A percentile compares a stretch with the other conserved stretches of the same genome.
Conservation (phyloP, 2,888 invertebrate species). For the Lithophane ornitopus region DNA sequence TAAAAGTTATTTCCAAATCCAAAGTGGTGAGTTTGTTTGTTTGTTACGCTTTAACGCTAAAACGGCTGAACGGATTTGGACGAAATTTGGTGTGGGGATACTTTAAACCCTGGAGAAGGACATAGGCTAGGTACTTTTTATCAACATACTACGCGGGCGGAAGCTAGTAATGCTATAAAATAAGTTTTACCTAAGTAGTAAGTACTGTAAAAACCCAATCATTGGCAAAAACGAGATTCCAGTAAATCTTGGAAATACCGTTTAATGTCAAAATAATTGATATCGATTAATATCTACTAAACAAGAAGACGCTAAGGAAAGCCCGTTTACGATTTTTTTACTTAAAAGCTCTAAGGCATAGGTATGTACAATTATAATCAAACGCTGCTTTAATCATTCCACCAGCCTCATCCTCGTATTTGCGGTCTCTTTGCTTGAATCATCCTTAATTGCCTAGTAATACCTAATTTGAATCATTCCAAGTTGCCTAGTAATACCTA, state of each 20-base stretch:
- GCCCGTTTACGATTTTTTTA: not conserved
- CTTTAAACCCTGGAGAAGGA: too few relatives aligned
- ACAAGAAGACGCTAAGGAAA: not conserved
- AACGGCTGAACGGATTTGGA: too few relatives aligned
- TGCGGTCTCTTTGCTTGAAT: not conserved
- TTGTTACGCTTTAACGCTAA: too few relatives aligned
- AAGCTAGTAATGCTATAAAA: not conserved
- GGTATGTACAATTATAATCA: not conserved
- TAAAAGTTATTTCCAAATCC: not conserved
- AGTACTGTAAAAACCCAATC: not conserved
- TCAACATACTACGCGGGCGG: too few relatives aligned
- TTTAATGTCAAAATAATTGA: slow-evolving; percentile 13
- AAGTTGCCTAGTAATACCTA: not conserved
- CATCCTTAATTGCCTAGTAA: not conserved
- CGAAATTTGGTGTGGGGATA: too few relatives aligned
- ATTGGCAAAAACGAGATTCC: not conserved
- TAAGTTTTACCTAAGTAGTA: not conserved
- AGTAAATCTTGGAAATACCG: slow-evolving; percentile 1
- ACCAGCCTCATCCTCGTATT: not conserved
- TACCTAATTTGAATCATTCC: slow-evolving; percentile 5
- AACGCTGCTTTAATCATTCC: not conserved
- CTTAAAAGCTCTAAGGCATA: not conserved
- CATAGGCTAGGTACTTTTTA: too few relatives aligned
- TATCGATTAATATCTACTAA: not conserved
- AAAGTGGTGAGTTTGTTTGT: too few relatives aligned